phyloP scores from a whole-genome alignment of 1,140 invertebrate species.

The Drosophila arawakana region DNA sequence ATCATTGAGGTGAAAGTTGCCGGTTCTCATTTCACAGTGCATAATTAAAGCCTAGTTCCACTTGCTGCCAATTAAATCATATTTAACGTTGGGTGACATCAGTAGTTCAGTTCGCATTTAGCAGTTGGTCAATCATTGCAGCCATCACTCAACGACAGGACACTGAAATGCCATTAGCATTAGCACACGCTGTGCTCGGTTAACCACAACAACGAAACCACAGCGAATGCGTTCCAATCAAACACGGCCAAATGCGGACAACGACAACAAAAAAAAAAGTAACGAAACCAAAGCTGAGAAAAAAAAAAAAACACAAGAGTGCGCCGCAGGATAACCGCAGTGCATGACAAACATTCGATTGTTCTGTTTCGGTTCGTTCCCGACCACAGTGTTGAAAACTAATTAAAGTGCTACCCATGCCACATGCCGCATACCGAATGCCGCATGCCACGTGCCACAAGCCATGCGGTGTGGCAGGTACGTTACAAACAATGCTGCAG shows the following conservation, averaged over 20 bases:
- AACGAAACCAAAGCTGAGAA: neutral
- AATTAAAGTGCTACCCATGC: conserved; percentile 54
- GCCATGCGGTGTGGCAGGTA: neutral
- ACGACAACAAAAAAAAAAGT: no score
- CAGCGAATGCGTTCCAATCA: conserved; percentile 13
- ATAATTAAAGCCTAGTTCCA: neutral
- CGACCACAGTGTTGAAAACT: conserved; percentile 61
- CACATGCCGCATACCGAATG: neutral
- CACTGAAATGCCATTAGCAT: conserved; percentile 76
- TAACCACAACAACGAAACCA: conserved; percentile 58
- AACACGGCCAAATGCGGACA: neutral
- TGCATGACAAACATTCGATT: conserved; percentile 35
- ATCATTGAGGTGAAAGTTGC: conserved; percentile 10
- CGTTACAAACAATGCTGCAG: conserved; percentile 15
- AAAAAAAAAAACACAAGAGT: conserved; percentile 2
- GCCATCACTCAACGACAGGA: conserved; percentile 41
- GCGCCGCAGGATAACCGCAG: conserved; percentile 28
- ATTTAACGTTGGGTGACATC: neutral
- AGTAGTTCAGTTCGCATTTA: conserved; percentile 36
- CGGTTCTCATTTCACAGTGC: no score
- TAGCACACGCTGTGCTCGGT: conserved; percentile 52
- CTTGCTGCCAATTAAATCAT: neutral
- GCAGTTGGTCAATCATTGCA: conserved; percentile 43
- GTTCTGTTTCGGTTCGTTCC: conserved; percentile 5
- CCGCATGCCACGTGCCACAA: neutral